Base-by-base conservation (phyloP, 2,113 vertebrate species). In the Nansenia antarctica region DNA sequence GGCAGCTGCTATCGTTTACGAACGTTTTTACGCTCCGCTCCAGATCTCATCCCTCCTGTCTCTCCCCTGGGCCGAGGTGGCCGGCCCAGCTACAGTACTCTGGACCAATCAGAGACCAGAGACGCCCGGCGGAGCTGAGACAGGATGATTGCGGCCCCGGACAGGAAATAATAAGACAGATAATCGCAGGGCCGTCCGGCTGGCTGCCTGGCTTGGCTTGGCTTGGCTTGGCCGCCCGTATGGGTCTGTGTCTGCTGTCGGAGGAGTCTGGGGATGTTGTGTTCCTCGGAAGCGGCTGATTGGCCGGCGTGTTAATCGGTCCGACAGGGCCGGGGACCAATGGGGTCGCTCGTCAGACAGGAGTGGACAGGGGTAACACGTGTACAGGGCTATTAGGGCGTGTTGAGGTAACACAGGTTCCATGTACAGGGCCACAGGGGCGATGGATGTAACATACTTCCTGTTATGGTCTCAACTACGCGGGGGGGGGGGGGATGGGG, bases 111-210 rank as follows among this genome's bases (percentile, higher is more conserved):
- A 87, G 61, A 78, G n/a, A n/a, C n/a, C 82, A 75, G 76, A 57
- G 74, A 74, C 78, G n/a, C n/a, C n/a, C n/a, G n/a, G 58, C 72
- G 9, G 76, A 57, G 66, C 72, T 35, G 78, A 88, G 83, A 83
- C 85, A 67, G 74, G 80, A 80, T 87, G 90, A 91, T 88, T 88
- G 87, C 86, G 82, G 75, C 74, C 72, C n/a, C 80, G 85, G 80
- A 88, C 85, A 82, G 85, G 83, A 88, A 89, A 85, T 87, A 87
- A 85, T n/a, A n/a, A 91, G 81, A 85, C 78, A 82, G 82, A 87
- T 90, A 88, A 90, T 89, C 78, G 85, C 24, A 82, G 86, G n/a
- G 85, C 78, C 80, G 72, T 79, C 77, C n/a, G n/a, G n/a, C n/a
- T n/a, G n/a, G n/a, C n/a, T n/a, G n/a, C n/a, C n/a, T n/a, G n/a